phyloP scores from a whole-genome alignment of 2,888 invertebrate genomes.

The Leptinotarsa tumamoca region DNA sequence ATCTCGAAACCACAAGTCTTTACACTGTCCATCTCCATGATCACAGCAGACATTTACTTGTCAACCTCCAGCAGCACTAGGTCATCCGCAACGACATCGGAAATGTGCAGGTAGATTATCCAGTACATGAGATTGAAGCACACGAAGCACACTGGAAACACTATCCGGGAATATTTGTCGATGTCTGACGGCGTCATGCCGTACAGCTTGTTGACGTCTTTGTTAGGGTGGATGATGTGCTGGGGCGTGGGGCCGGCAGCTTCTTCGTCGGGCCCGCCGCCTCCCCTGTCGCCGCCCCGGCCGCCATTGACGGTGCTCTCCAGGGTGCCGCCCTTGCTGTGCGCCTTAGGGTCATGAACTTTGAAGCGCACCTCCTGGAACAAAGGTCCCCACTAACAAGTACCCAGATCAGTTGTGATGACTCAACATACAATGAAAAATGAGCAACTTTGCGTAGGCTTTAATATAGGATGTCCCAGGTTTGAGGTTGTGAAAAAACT shows the following conservation, averaged over 20 bases:
- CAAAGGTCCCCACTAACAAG: constrained; percentile 74
- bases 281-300: constrained; percentile 74
- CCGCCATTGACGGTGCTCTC: constrained; percentile 92
- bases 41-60: constrained; percentile 67
- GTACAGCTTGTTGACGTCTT: constrained; percentile 91
- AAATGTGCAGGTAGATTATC: constrained; percentile 96
- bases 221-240: constrained; percentile 88
- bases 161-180: constrained; percentile 98
- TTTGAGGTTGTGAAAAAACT: too few relatives aligned
- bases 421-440: background rate
- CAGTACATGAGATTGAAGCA: constrained; percentile 99
- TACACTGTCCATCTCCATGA: constrained; percentile 19
- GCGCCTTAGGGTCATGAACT: constrained; percentile 93
- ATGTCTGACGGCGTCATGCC: constrained; percentile 97
- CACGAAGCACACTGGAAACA: constrained; percentile 98
- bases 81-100: constrained; percentile 95
- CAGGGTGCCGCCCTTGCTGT: constrained; percentile 91
- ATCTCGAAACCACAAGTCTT: constrained; percentile 14
- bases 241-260: constrained; percentile 76
- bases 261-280: constrained; percentile 74
- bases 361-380: constrained; percentile 96
- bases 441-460: too few relatives aligned
- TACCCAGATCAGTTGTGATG: constrained; percentile 65
- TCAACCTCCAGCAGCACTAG: constrained; percentile 83
- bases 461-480: too few relatives aligned